Percentiles rank a stretch among this genome's conserved stretches.
phyloP scores from a whole-genome alignment of 2,888 invertebrate species.

The Pyrrhosoma nymphula region DNA sequence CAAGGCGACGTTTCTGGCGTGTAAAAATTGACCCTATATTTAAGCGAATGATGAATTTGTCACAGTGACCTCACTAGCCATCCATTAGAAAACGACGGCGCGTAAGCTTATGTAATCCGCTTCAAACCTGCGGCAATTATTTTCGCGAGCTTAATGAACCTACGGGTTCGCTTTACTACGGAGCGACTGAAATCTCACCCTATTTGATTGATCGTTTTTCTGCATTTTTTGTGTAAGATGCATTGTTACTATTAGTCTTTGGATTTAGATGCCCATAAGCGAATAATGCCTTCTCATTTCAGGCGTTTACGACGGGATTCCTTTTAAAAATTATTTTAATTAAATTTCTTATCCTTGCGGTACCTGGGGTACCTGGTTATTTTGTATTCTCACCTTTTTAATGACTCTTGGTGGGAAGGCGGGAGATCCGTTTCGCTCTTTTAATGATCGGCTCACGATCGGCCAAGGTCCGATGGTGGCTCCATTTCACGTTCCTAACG shows the following conservation, averaged over 20 bases:
- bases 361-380: too few species aligned
- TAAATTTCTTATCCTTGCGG: too few species aligned
- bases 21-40: neutral
- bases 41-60: neutral
- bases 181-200: neutral
- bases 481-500: too few species aligned
- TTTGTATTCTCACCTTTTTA: too few species aligned
- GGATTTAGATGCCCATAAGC: neutral
- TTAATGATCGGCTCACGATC: too few species aligned
- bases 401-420: too few species aligned
- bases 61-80: neutral
- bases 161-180: neutral
- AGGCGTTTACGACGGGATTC: neutral
- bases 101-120: neutral
- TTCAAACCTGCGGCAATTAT: neutral
- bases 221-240: neutral
- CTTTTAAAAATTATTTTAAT: too few species aligned
- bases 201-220: neutral
- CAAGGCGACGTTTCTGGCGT: neutral
- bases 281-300: neutral
- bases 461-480: too few species aligned
- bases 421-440: too few species aligned
- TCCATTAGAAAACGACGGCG: neutral
- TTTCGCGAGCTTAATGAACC: neutral
- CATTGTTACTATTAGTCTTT: neutral